phyloP scores from a whole-genome alignment of 2,888 invertebrate species.

The Hirtodrosophila cameraria region DNA sequence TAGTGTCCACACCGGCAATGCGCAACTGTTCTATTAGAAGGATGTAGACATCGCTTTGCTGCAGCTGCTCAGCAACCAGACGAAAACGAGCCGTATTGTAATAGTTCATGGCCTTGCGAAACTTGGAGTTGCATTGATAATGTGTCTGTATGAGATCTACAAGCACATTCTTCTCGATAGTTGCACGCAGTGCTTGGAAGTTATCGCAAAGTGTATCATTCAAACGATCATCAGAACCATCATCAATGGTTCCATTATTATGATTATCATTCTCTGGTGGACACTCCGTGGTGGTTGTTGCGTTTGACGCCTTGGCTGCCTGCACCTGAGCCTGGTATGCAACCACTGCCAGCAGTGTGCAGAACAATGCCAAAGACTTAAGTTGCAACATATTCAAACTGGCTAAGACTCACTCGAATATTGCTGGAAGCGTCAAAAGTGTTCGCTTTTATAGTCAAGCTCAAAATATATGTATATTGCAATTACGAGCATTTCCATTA shows the following conservation, averaged over 20 bases:
- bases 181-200: conserved; percentile 54
- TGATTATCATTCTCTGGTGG: neutral
- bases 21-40: conserved; percentile 37
- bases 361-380: conserved; percentile 32
- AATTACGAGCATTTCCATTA: conserved; percentile 52
- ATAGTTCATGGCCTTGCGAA: conserved; percentile 61
- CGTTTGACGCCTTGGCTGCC: too few relatives aligned
- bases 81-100: conserved; percentile 50
- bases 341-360: conserved; percentile 18
- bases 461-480: conserved; percentile 2
- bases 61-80: conserved; percentile 39
- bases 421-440: conserved; percentile 6
- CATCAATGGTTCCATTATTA: neutral
- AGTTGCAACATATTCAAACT: conserved; percentile 37
- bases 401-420: conserved; percentile 22
- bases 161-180: conserved; percentile 42
- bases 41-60: conserved; percentile 45
- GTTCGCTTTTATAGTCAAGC: conserved; percentile 56
- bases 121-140: conserved; percentile 50
- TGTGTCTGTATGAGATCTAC: conserved; percentile 47
- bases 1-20: conserved; percentile 44
- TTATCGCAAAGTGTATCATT: conserved; percentile 39
- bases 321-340: conserved; percentile 1
- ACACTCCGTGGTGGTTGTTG: conserved; percentile 2
- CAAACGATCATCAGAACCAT: neutral